Base-by-base conservation (phyloP, 30 jellyfish, hydroid and myxozoan species). In the Nemopilema nomurai region DNA sequence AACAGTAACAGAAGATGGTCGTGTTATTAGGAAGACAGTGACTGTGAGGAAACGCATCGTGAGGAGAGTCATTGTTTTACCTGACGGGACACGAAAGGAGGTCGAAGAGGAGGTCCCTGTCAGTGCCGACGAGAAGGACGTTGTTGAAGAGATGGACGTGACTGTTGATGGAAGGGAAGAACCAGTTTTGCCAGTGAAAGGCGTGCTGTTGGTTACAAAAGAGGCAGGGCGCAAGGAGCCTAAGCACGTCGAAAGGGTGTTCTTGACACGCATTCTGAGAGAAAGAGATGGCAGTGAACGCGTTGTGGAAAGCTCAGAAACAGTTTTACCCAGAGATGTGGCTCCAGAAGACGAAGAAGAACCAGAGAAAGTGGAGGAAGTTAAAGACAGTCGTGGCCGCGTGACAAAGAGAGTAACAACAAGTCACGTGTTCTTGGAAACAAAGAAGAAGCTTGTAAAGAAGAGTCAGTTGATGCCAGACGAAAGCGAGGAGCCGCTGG, bases 21-120 rank as follows among this genome's bases (percentile, higher is more conserved):
- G 90, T 32, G 76, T 70, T 25, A 85, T 83, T 8, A 69, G 77
- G 25, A 90, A 67, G 89, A 69, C 91, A 18, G 73, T 74, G 19
- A 84, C 88, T 33, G 76, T 84, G 71, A 83, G 87, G 64, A 83
- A 84, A 65, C 64, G 95, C 6, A 82, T 90, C 41, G 87, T 90
- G 0, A 90, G 91, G 57, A 90, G 85, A 57, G 68, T 82, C 57
- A 80, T 90, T 69, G 83, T 28, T 0, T 69, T 83, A 31, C 96
- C 97, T 1, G 97, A 90, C 77, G 97, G 97, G 32, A 76, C 96
- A 8, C 77, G 91, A 67, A 70, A 82, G 49, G 96, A 83, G 51
- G 89, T 90, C 8, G 97, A 90, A 74, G 97, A 90, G 50, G 92
- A 76, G 65, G 96, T 84, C 20, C 96, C 92, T 16, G 77, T 62